Conservation (phyloP, 2,888 invertebrate genomes). For the Ecdyonurus torrentis region DNA sequence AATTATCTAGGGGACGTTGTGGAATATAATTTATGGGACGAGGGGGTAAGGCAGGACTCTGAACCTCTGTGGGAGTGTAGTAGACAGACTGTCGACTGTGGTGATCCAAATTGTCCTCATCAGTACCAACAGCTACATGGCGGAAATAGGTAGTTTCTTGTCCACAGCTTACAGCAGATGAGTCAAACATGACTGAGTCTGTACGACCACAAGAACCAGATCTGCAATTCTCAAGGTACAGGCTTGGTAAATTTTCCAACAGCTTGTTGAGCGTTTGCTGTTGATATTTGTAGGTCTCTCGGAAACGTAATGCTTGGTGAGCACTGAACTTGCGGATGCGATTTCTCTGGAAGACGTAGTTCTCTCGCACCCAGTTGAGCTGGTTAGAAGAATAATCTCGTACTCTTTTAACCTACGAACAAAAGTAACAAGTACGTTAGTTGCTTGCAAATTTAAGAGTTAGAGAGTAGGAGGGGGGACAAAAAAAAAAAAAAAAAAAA, state of each 20-base stretch:
- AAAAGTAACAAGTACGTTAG: conserved; percentile 11
- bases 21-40: conserved; percentile 25
- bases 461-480: no score
- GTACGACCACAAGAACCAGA: conserved; percentile 54
- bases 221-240: conserved; percentile 86
- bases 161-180: not conserved
- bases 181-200: conserved; percentile 48
- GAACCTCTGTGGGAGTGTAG: conserved; percentile 64
- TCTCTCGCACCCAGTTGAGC: conserved; percentile 85
- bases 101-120: not conserved
- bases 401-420: conserved; percentile 65
- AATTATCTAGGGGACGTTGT: conserved; percentile 49
- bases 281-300: conserved; percentile 90
- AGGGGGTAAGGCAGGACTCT: conserved; percentile 31
- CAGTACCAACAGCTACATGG: conserved; percentile 4
- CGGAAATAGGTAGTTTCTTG: not conserved
- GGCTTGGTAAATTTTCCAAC: conserved; percentile 74
- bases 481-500: no score
- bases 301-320: conserved; percentile 71
- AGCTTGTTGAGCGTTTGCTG: conserved; percentile 90
- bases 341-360: conserved; percentile 88
- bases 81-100: conserved; percentile 59
- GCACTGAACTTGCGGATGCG: conserved; percentile 89
- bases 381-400: conserved; percentile 84
- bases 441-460: not conserved